A percentile compares a stretch with the other conserved stretches of the same genome.
Conservation (phyloP, 1,140 invertebrate species). For the Aphelenchoides fujianensis region DNA sequence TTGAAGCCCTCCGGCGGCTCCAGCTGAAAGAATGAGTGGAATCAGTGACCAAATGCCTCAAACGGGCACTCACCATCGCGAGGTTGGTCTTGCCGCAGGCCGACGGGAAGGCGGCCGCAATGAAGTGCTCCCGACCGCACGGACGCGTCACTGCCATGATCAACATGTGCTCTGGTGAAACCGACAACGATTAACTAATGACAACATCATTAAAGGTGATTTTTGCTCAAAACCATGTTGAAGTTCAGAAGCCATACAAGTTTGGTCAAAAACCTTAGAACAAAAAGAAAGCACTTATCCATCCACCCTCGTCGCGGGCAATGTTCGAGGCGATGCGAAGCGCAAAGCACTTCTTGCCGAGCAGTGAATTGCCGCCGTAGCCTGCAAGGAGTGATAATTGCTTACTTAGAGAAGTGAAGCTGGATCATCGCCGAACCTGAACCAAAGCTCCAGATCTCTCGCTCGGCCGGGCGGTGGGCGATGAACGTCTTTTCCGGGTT, state of each 20-base stretch:
- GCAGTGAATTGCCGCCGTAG: conserved; percentile 87
- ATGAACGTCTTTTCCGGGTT: conserved; percentile 88
- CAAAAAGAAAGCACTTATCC: too few species aligned
- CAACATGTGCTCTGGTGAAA: conserved; percentile 1
- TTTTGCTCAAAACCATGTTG: too few species aligned
- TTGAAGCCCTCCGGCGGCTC: conserved; percentile 74
- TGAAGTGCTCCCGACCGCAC: conserved; percentile 69
- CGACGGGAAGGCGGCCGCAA: conserved; percentile 94
- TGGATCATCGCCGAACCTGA: too few species aligned
- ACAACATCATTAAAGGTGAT: too few species aligned
- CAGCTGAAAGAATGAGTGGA: too few species aligned
- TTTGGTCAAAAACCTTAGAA: too few species aligned
- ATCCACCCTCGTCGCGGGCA: conserved; percentile 92
- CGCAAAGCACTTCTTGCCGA: conserved; percentile 98
- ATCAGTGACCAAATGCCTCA: too few species aligned
- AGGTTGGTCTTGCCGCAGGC: conserved; percentile 98
- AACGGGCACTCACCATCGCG: too few species aligned
- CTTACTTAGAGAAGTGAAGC: too few species aligned
- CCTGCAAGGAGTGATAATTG: too few species aligned
- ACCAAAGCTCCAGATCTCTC: conserved; percentile 87
- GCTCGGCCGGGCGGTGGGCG: conserved; percentile 71
- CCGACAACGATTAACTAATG: too few species aligned
- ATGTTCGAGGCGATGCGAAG: conserved; percentile 91
- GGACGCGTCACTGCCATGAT: conserved; percentile 77
- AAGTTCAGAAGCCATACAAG: too few species aligned